A percentile compares a stretch with the other conserved stretches of the same genome.
These are phyloP conservation scores for Lepetodrilus schrolli DNA, from an alignment of 2,888 invertebrate species.

Conservation along the genomic window DNA sequence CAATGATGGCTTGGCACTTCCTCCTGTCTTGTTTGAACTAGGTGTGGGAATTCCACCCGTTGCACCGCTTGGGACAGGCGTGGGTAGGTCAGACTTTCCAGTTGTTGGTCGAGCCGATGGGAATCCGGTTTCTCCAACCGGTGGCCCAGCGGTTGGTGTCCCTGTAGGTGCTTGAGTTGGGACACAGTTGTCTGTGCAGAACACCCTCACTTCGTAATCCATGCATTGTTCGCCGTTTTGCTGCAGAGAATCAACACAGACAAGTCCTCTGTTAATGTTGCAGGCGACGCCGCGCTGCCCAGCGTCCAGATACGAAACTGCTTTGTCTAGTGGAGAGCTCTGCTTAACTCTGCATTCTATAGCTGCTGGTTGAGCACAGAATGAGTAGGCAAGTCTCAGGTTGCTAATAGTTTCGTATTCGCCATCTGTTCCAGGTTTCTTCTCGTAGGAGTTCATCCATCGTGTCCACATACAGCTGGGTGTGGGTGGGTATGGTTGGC, in stretches of 20 bases:
- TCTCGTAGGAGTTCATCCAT: slow-evolving; percentile 82
- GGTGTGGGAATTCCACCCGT: slow-evolving; percentile 41
- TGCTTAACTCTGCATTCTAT: slow-evolving; percentile 86
- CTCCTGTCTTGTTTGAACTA: slow-evolving; percentile 23
- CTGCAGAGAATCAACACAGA: slow-evolving; percentile 57
- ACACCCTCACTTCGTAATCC: slow-evolving; percentile 72
- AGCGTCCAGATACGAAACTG: slow-evolving; percentile 72
- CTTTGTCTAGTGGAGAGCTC: slow-evolving; percentile 80
- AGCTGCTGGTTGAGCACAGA: slow-evolving; percentile 75
- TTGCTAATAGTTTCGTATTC: slow-evolving; percentile 66
- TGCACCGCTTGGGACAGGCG: not conserved
- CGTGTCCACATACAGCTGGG: slow-evolving; percentile 80
- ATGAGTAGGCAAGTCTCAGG: slow-evolving; percentile 55
- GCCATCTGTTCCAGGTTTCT: slow-evolving; percentile 58
- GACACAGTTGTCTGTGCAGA: slow-evolving; percentile 52
- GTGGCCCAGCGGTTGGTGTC: slow-evolving; percentile 17
- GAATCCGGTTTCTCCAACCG: not conserved
- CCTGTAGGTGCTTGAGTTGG: not conserved
- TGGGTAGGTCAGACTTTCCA: slow-evolving; percentile 6
- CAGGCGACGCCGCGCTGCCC: slow-evolving; percentile 86
- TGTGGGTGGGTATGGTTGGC: slow-evolving; percentile 28
- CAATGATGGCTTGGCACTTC: no score
- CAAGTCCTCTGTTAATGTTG: slow-evolving; percentile 74
- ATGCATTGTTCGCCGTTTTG: slow-evolving; percentile 51
- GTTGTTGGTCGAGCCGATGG: not conserved